Evolutionary conservation across 2,797 vertebrate genomes (phyloP).

Genomic region (Limnodromus scolopaceus): DNA sequence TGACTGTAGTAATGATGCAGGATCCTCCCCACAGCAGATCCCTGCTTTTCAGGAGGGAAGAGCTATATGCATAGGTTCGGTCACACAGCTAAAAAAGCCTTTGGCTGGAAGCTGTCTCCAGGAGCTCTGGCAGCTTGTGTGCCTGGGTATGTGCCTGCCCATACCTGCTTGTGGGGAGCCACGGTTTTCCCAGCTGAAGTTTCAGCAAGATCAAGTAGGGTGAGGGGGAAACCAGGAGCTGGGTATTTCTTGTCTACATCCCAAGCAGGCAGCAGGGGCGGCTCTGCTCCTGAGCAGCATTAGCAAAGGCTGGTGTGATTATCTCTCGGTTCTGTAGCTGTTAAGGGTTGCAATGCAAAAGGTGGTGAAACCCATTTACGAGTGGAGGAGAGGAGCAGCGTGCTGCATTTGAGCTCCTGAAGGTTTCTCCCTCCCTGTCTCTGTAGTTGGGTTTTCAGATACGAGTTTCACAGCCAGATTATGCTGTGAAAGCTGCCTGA

Average conservation of each 20-base stretch:
- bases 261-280: not conserved
- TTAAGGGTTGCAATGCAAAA: not conserved
- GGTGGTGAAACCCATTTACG: not conserved
- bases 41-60: not conserved
- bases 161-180: not conserved
- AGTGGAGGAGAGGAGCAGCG: not conserved
- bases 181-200: not conserved
- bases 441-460: not conserved
- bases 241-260: not conserved
- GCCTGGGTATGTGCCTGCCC: not conserved
- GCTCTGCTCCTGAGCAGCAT: not conserved
- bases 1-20: not conserved
- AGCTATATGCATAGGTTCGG: not conserved
- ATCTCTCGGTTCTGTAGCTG: not conserved
- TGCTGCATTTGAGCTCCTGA: not conserved
- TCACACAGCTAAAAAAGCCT: not conserved
- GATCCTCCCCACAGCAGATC: not conserved
- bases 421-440: not conserved
- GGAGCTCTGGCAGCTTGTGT: not conserved
- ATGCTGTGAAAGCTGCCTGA: conserved; percentile 14
- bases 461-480: not conserved
- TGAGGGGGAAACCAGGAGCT: not conserved
- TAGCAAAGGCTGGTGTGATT: not conserved
- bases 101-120: not conserved
- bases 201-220: not conserved